Base-by-base conservation (phyloP, 2,888 invertebrate species). In the Phyllotreta cruciferae region DNA sequence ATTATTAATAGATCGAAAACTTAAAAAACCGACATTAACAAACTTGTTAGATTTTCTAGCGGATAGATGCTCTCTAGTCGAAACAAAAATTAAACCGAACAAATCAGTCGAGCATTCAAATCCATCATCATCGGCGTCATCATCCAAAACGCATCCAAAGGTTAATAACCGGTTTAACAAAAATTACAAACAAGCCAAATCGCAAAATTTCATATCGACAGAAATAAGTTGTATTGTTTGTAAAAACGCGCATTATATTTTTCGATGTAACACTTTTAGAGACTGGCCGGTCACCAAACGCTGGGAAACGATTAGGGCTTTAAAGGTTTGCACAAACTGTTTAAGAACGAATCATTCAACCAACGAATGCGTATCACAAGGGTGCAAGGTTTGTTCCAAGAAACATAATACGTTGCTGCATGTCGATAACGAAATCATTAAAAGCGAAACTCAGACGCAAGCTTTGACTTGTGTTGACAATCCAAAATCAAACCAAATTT, bases 51-150 rank as follows among this genome's bases (percentile, higher is more conserved):
- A 34, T 24, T 49, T 49, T 49, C 11, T 14, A 9, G 24, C 49
- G 24, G 49, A 49, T 24, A 49, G 49, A 24, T 49, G 49, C 24
- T 14, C 14, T 9, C 10, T 49, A 49, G 6, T 49, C 5, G 14
- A 49, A 49, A 49, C 49, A 35, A 49, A 49, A 49, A 49, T 8
- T 2, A 58, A 41, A 41, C 1, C 41, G 10, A 41, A 41, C 10
- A 41, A 41, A 41, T 41, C 41, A 10, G 41, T 41, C 41, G 41
- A 41, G 41, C 41, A 41, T 3, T 41, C 41, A 41, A 41, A 5
- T n/a, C 41, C 41, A n/a, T 41, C 41, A 41, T 41, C 38, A 8
- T 38, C 38, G 8, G 38, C 6, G 6, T 38, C 6, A 7, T 7
- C 41, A 41, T 9, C 4, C 41, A 41, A 41, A 41, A 1, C 41